Evolutionary conservation across 2,113 vertebrate species (phyloP).

Genomic region (Megaptera novaeangliae): DNA sequence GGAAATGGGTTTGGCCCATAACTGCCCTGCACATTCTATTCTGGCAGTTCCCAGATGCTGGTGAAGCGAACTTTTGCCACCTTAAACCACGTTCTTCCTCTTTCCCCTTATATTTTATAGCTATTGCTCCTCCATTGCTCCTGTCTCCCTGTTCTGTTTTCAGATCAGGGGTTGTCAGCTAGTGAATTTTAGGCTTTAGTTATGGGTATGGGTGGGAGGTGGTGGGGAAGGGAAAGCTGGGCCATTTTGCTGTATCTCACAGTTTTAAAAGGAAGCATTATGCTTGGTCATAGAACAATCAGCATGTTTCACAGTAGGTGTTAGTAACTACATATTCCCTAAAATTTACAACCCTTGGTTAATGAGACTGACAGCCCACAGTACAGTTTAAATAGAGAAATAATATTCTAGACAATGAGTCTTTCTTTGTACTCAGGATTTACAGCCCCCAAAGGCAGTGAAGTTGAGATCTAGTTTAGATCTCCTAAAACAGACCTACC

Average conservation of each 20-base stretch:
- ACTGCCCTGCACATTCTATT: not conserved
- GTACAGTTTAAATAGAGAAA: not conserved
- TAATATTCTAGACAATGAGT: not conserved
- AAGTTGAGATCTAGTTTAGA: not conserved
- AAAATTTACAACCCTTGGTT: not conserved
- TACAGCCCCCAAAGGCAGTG: not conserved
- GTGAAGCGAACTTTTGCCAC: not conserved
- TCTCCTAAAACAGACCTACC: not conserved
- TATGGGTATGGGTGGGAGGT: not conserved
- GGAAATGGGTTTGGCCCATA: not conserved
- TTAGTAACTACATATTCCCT: not conserved
- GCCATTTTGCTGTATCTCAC: not conserved
- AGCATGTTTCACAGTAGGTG: not conserved
- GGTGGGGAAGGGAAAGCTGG: not conserved
- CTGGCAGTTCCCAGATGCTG: not conserved
- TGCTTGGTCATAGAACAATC: not conserved
- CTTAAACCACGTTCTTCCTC: not conserved
- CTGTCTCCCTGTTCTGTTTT: not conserved
- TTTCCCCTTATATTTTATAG: not conserved
- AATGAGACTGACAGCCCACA: not conserved
- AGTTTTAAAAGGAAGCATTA: not conserved
- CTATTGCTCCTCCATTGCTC: not conserved
- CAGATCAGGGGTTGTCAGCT: not conserved
- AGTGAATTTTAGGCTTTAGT: not conserved
- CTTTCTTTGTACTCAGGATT: not conserved